phyloP scores from a whole-genome alignment of 2,797 vertebrate species.

The Acanthiza pusilla region DNA sequence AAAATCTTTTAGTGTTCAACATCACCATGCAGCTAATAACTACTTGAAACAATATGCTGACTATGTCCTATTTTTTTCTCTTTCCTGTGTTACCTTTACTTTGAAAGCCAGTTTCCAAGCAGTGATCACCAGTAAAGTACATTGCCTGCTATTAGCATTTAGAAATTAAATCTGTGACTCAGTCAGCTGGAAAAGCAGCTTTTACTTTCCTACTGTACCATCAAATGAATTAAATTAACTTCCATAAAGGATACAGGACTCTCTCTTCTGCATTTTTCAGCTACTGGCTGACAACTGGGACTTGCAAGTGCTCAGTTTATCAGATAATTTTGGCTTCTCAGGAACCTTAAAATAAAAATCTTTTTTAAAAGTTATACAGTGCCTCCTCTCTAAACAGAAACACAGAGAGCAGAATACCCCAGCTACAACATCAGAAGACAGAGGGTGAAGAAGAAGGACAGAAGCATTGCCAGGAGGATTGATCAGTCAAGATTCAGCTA shows the following conservation, averaged over 20 bases:
- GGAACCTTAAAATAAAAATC: neutral
- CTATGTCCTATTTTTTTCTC: neutral
- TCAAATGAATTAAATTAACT: neutral
- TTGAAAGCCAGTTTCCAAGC: neutral
- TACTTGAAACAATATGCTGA: neutral
- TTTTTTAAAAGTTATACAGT: neutral
- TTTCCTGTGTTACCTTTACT: neutral
- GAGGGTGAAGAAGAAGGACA: neutral
- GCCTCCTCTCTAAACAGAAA: neutral
- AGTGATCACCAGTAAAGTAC: neutral
- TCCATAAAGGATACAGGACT: neutral
- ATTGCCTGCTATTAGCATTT: neutral
- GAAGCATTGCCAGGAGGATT: neutral
- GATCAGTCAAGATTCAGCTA: neutral
- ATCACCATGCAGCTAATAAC: neutral
- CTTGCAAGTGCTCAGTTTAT: neutral
- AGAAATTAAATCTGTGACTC: neutral
- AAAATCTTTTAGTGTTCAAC: neutral
- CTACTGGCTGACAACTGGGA: neutral
- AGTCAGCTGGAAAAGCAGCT: neutral
- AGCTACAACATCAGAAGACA: neutral
- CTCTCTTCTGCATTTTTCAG: neutral
- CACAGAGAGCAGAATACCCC: neutral
- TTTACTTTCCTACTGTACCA: neutral
- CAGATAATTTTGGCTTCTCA: neutral